Conservation (phyloP, 2,888 invertebrate genomes). For the Phortica okadai region DNA sequence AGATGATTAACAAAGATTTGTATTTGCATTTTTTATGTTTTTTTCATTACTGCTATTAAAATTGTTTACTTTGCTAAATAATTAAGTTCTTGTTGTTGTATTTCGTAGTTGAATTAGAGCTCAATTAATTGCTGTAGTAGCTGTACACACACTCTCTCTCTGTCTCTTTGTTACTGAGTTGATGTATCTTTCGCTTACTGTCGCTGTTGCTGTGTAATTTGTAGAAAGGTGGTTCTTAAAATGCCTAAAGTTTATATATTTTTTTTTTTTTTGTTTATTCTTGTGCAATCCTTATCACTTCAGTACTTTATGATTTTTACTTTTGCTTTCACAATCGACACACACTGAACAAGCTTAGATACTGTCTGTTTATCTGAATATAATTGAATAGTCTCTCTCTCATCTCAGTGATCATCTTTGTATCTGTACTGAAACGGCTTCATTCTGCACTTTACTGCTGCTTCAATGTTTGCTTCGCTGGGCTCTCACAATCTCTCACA, state of each 20-base stretch:
- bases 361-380: no score
- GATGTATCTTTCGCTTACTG: slow-evolving; percentile 32
- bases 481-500: not conserved
- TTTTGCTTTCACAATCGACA: not conserved
- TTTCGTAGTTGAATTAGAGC: slow-evolving; percentile 4
- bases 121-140: slow-evolving; percentile 20
- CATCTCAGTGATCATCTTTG: not conserved
- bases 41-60: not conserved
- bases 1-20: not conserved
- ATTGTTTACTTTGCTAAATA: not conserved
- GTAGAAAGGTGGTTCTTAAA: slow-evolving; percentile 53
- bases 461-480: not conserved
- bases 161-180: slow-evolving; percentile 45
- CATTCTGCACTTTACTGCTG: slow-evolving; percentile 5
- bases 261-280: no score
- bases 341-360: not conserved
- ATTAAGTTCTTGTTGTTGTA: not conserved
- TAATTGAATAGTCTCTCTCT: not conserved
- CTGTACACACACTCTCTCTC: slow-evolving; percentile 37
- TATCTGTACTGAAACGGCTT: not conserved
- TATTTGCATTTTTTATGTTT: not conserved
- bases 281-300: not conserved
- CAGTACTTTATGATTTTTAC: not conserved
- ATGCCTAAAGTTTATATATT: slow-evolving; percentile 25
- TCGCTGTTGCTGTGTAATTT: slow-evolving; percentile 52